phyloP scores from a whole-genome alignment of 2,113 vertebrate genomes.

The Anas platyrhynchos region DNA sequence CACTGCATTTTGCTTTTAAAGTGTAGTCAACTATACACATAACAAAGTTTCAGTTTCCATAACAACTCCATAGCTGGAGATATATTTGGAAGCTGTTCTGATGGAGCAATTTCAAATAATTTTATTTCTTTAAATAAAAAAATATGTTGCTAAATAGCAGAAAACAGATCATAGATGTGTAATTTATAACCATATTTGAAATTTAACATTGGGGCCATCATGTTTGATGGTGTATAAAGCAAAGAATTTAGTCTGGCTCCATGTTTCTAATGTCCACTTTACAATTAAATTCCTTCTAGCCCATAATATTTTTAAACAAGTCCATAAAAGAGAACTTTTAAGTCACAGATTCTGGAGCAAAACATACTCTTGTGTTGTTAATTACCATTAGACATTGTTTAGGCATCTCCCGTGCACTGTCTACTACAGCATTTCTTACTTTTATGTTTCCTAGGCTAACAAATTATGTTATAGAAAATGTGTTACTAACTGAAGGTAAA shows the following conservation, averaged over 20 bases:
- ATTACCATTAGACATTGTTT: neutral
- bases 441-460: neutral
- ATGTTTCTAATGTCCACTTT: neutral
- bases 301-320: neutral
- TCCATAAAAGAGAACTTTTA: neutral
- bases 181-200: neutral
- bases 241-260: neutral
- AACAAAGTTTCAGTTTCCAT: neutral
- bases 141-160: neutral
- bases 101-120: neutral
- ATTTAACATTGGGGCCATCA: neutral
- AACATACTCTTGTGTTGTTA: neutral
- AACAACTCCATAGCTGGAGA: neutral
- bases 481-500: neutral
- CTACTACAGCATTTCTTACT: neutral
- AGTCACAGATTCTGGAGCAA: neutral
- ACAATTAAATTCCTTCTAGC: neutral
- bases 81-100: neutral
- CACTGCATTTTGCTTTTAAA: neutral
- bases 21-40: neutral
- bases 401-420: neutral
- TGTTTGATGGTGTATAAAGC: neutral
- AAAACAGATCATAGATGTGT: neutral
- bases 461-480: neutral
- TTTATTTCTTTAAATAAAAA: neutral